Percentiles rank a stretch among this genome's conserved stretches.
Evolutionary conservation across 2,888 invertebrate genomes (phyloP).

Genomic region (Candidula unifasciata): DNA sequence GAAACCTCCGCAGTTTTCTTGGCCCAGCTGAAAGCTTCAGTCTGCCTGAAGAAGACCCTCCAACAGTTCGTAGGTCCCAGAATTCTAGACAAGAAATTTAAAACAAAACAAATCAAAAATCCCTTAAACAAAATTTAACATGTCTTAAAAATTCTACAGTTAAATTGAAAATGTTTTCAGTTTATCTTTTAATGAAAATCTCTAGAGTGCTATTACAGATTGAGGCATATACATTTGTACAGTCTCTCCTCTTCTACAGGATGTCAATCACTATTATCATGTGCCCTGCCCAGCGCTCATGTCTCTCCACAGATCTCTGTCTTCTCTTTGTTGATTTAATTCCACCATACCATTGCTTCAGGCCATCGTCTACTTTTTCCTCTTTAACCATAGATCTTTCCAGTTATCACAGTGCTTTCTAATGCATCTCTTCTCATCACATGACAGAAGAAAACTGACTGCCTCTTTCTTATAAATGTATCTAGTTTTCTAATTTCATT

Average conservation of each 20-base stretch:
- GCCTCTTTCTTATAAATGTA: too few species aligned
- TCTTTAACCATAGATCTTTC: too few species aligned
- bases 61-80: slow-evolving; percentile 64
- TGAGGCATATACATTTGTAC: neutral
- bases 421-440: too few species aligned
- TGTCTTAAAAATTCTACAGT: neutral
- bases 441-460: too few species aligned
- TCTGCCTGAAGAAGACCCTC: slow-evolving; percentile 69
- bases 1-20: slow-evolving; percentile 58
- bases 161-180: neutral
- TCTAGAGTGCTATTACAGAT: neutral
- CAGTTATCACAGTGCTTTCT: too few species aligned
- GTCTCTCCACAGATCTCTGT: too few species aligned
- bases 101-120: neutral
- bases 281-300: too few species aligned
- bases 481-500: too few species aligned
- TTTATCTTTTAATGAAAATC: neutral
- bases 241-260: neutral
- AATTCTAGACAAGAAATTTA: slow-evolving; percentile 58
- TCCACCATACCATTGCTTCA: too few species aligned
- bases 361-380: too few species aligned
- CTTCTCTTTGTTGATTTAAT: too few species aligned
- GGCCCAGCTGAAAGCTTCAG: slow-evolving; percentile 68
- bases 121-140: too few species aligned
- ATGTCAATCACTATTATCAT: neutral